These are phyloP conservation scores for Troides oblongomaculatus DNA, from an alignment of 2,888 invertebrate genomes.

Conservation along the genomic window DNA sequence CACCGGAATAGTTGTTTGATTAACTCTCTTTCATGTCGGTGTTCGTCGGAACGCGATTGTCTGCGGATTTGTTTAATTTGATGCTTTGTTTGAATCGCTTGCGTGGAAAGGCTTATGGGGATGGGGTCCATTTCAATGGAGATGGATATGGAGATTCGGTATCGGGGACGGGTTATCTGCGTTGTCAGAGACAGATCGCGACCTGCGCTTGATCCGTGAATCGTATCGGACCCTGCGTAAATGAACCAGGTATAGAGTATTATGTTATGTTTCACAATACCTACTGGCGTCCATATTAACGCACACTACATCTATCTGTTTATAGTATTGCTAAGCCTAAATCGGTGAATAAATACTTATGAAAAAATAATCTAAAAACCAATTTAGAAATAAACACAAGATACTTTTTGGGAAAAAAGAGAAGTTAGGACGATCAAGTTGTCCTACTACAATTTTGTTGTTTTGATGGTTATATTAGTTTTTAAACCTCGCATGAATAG, in stretches of 20 bases:
- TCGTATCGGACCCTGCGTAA: constrained; percentile 12
- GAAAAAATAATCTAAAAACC: too few relatives aligned
- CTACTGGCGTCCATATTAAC: too few relatives aligned
- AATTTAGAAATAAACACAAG: too few relatives aligned
- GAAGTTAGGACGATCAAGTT: too few relatives aligned
- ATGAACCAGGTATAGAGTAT: constrained; percentile 14
- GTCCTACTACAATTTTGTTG: too few relatives aligned
- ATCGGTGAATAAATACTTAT: too few relatives aligned
- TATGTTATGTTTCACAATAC: too few relatives aligned
- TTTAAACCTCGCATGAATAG: too few relatives aligned
- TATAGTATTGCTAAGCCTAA: too few relatives aligned
- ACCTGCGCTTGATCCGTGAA: constrained; percentile 54
- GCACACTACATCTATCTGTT: too few relatives aligned
- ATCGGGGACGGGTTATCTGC: constrained; percentile 64
- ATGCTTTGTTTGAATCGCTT: constrained; percentile 75
- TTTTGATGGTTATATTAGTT: too few relatives aligned
- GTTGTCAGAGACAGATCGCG: constrained; percentile 61
- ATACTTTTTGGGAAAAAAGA: too few relatives aligned
- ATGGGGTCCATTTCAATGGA: constrained; percentile 46
- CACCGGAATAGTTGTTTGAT: constrained; percentile 72
- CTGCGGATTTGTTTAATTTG: constrained; percentile 77
- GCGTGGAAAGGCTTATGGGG: constrained; percentile 70
- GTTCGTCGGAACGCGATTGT: constrained; percentile 68
- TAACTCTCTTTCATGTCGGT: constrained; percentile 76
- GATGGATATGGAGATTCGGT: constrained; percentile 60